These are phyloP conservation scores for Montipora cactus DNA, from an alignment of 64 coral and sea anemone species.

Conservation along the genomic window DNA sequence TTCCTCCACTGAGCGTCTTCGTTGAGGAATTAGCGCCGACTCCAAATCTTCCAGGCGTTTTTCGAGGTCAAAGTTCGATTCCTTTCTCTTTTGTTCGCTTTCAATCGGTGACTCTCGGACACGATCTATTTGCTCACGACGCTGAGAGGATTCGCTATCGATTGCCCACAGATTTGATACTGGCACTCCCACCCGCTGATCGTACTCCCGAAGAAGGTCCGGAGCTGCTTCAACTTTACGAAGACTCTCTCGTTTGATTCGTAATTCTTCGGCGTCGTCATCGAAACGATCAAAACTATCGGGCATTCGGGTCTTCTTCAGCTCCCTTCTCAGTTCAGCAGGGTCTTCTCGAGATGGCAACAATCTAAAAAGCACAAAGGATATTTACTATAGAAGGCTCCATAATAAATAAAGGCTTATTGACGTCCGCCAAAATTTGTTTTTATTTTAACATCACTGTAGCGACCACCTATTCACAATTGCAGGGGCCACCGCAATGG, in stretches of 20 bases:
- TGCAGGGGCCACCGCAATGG: too few relatives aligned
- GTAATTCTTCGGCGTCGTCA: slow-evolving; percentile 63
- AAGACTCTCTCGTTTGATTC: slow-evolving; percentile 77
- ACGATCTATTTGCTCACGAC: slow-evolving; percentile 66
- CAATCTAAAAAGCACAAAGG: slow-evolving; percentile 36
- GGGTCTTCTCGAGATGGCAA: slow-evolving; percentile 84
- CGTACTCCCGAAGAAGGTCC: slow-evolving; percentile 74
- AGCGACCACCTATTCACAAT: too few relatives aligned
- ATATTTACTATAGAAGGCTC: too few relatives aligned
- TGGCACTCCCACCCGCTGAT: slow-evolving; percentile 85
- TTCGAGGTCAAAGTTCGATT: slow-evolving; percentile 70
- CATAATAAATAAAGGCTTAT: too few relatives aligned
- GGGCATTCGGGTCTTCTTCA: slow-evolving; percentile 75
- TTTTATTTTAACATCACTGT: too few relatives aligned
- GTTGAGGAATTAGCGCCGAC: slow-evolving; percentile 28
- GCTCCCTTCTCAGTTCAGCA: slow-evolving; percentile 68
- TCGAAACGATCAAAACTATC: slow-evolving; percentile 31
- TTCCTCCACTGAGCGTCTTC: slow-evolving; percentile 33
- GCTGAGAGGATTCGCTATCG: slow-evolving; percentile 73
- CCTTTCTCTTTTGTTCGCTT: slow-evolving; percentile 31
- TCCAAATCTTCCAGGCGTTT: slow-evolving; percentile 72
- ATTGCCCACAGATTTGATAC: slow-evolving; percentile 91
- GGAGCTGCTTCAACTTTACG: slow-evolving; percentile 82
- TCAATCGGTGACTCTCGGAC: slow-evolving; percentile 67
- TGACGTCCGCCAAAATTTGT: too few relatives aligned